phyloP scores from a whole-genome alignment of 37 sponge, comb jelly and placozoan species.

The Mnemiopsis leidyi region DNA sequence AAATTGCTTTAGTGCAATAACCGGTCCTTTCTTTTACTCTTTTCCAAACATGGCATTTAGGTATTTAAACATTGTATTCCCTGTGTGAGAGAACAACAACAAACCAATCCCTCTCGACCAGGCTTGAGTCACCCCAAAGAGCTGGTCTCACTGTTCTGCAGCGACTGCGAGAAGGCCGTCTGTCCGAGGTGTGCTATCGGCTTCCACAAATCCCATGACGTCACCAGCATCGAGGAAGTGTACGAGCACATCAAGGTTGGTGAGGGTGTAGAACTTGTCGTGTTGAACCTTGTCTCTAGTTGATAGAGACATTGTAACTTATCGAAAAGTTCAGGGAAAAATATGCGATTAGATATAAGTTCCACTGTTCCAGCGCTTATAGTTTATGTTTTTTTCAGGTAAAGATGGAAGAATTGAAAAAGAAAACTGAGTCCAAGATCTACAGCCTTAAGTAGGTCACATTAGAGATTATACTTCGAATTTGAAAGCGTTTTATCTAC shows the following conservation, averaged over 20 bases:
- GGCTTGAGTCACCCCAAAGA: slow-evolving; percentile 56
- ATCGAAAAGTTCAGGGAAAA: no score
- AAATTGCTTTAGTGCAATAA: no score
- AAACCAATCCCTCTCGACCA: no score
- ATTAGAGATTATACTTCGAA: neutral
- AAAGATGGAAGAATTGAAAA: slow-evolving; percentile 57
- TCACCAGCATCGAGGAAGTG: slow-evolving; percentile 58
- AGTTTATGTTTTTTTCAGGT: slow-evolving; percentile 15
- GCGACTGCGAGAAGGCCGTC: slow-evolving; percentile 59
- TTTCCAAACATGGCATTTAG: no score
- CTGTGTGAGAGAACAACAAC: no score
- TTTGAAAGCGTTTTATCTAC: no score
- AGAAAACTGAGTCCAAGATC: slow-evolving; percentile 56
- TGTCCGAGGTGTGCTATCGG: slow-evolving; percentile 61
- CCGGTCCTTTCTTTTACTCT: no score
- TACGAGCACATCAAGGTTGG: slow-evolving; percentile 65
- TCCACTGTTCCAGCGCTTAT: no score
- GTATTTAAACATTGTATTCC: no score
- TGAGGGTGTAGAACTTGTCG: no score
- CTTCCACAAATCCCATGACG: slow-evolving; percentile 64
- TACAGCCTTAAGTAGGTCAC: slow-evolving; percentile 48
- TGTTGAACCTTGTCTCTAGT: neutral
- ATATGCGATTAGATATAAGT: no score
- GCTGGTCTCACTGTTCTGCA: slow-evolving; percentile 58
- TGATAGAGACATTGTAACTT: neutral